Base-by-base conservation (phyloP, 2,113 vertebrate genomes). In the Ariopsis seemanni region DNA sequence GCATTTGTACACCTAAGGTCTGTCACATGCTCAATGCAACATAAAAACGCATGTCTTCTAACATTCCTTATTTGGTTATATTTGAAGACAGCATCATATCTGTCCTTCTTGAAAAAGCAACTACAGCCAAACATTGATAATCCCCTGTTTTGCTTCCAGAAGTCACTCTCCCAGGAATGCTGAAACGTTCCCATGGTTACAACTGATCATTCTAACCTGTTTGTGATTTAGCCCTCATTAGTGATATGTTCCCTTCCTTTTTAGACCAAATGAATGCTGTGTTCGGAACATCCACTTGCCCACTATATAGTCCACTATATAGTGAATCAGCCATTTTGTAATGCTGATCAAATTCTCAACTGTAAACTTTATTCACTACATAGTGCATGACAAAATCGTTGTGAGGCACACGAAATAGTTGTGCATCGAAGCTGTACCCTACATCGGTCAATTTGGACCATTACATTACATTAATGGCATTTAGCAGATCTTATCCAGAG, bases 191-290 rank as follows among this genome's bases (percentile, higher is more conserved):
- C 79, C 27, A 81, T 80, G 78, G 78, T 80, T 80, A 80, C 74
- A 77, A n/a, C 79, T 62, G 27, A 81, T 81, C 30, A 81, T 42
- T 42, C 55, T 81, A 30, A 81, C 57, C 79, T 81, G 77, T 80
- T 17, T 18, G 55, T 81, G 3, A 81, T 81, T 60, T 22, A 42
- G 30, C 18, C 18, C n/a, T 81, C 78, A 80, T 80, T 30, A 80
- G 75, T 55, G 1, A 55, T 79, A 30, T 58, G 6, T 30, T 80
- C 50, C 6, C 0, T 79, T 79, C 6, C 7, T 79, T 4, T 57
- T 55, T 79, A 79, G 15, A 17, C 15, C 53, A 57, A 17, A 55
- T 57, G 42, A 42, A 42, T 42, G 42, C 42, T 42, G 42, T 42
- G 42, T 42, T 42, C 4, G 42, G 42, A 42, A 42, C 42, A 42